phyloP scores from a whole-genome alignment of 2,797 vertebrate genomes.

The Zalophus californianus region DNA sequence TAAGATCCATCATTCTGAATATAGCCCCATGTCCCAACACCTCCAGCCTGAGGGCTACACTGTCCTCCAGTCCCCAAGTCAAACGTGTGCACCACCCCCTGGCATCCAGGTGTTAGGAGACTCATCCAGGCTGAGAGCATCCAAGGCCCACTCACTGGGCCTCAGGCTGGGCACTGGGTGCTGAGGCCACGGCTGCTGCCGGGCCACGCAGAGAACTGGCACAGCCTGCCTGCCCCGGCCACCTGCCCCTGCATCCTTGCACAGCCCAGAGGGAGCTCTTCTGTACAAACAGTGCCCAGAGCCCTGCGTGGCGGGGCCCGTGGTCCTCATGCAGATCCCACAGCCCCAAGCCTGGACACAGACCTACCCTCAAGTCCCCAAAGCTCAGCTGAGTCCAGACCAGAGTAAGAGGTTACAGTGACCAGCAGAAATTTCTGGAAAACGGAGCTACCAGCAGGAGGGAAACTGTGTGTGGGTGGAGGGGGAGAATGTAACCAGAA shows the following conservation, averaged over 20 bases:
- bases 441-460: too few relatives aligned
- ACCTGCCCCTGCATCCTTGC: rapidly evolving
- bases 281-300: neutral
- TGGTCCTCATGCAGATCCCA: neutral
- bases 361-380: neutral
- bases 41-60: neutral
- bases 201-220: rapidly evolving
- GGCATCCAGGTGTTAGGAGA: neutral
- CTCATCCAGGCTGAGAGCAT: neutral
- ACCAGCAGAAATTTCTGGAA: neutral
- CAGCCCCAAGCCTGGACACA: neutral
- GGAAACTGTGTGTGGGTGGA: rapidly evolving
- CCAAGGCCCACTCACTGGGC: too few relatives aligned
- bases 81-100: rapidly evolving
- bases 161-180: neutral
- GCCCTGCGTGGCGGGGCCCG: rapidly evolving
- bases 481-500: neutral
- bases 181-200: neutral
- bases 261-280: neutral
- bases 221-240: too few relatives aligned
- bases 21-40: rapidly evolving
- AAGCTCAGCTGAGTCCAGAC: neutral
- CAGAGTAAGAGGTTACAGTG: neutral
- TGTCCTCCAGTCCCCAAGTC: neutral
- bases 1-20: neutral